Percentiles rank a stretch among this genome's conserved stretches.
Conservation (phyloP, 2,888 invertebrate species). For the Tuta absoluta region DNA sequence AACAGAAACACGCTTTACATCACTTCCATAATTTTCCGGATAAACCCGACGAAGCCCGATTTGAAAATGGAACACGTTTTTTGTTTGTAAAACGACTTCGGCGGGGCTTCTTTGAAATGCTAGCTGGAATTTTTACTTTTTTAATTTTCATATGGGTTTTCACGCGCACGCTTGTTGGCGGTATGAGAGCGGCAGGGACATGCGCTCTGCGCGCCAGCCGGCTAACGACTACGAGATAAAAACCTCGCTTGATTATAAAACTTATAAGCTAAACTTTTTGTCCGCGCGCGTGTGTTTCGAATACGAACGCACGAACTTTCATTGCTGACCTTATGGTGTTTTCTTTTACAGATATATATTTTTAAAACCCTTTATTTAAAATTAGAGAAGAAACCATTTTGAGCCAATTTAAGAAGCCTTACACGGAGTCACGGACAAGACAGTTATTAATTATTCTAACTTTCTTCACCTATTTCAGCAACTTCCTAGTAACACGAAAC, state of each 20-base stretch:
- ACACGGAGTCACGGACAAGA: neutral
- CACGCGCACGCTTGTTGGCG: constrained; percentile 60
- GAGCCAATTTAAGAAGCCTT: too few species aligned
- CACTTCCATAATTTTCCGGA: constrained; percentile 77
- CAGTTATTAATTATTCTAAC: neutral
- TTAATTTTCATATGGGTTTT: constrained; percentile 62
- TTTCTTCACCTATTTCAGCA: neutral
- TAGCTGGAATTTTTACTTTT: constrained; percentile 51
- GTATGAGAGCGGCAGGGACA: constrained; percentile 58
- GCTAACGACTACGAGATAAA: constrained; percentile 79
- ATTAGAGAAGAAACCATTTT: too few species aligned
- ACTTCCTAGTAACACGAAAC: constrained; percentile 1
- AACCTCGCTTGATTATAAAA: constrained; percentile 79
- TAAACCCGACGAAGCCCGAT: constrained; percentile 53
- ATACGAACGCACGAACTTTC: constrained; percentile 69
- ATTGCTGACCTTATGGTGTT: constrained; percentile 72
- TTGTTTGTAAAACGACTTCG: constrained; percentile 58
- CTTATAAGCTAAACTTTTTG: constrained; percentile 80
- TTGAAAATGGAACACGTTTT: constrained; percentile 63
- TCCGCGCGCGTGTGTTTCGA: constrained; percentile 69
- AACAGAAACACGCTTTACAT: constrained; percentile 71
- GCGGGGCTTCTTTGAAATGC: constrained; percentile 54
- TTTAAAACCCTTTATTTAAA: too few species aligned
- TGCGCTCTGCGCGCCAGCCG: constrained; percentile 73
- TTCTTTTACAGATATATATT: constrained; percentile 52